phyloP scores from a whole-genome alignment of 2,113 vertebrate genomes.

The Xenus cinereus region DNA sequence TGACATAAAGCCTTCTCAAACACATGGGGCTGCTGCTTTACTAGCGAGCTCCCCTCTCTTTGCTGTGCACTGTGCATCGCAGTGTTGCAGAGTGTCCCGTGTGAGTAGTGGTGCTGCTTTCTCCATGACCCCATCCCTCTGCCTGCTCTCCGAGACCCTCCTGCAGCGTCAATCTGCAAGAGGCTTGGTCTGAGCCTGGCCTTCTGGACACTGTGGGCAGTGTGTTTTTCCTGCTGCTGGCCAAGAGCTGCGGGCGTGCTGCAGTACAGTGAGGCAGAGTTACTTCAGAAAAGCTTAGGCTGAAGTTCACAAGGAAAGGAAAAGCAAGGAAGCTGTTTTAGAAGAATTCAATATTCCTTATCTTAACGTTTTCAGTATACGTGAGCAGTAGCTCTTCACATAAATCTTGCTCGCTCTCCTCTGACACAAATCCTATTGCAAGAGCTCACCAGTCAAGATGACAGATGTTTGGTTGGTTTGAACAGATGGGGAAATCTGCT shows the following conservation, averaged over 20 bases:
- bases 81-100: fast-evolving
- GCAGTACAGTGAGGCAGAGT: background rate
- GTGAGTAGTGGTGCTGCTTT: background rate
- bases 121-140: background rate
- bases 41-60: background rate
- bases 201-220: background rate
- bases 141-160: background rate
- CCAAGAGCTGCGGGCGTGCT: background rate
- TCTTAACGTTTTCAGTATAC: background rate
- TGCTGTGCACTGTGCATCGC: background rate
- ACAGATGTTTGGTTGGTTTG: background rate
- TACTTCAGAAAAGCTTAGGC: background rate
- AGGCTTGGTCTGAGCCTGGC: background rate
- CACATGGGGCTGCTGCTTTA: background rate
- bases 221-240: background rate
- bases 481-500: background rate
- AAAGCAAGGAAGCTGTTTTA: background rate
- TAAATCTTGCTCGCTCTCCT: background rate
- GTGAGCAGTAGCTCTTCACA: background rate
- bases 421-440: background rate
- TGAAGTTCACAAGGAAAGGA: background rate
- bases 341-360: background rate
- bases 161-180: background rate
- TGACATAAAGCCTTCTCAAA: background rate
- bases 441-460: background rate